Conservation (phyloP, 2,113 vertebrate species). For the Misgurnus anguillicaudatus region DNA sequence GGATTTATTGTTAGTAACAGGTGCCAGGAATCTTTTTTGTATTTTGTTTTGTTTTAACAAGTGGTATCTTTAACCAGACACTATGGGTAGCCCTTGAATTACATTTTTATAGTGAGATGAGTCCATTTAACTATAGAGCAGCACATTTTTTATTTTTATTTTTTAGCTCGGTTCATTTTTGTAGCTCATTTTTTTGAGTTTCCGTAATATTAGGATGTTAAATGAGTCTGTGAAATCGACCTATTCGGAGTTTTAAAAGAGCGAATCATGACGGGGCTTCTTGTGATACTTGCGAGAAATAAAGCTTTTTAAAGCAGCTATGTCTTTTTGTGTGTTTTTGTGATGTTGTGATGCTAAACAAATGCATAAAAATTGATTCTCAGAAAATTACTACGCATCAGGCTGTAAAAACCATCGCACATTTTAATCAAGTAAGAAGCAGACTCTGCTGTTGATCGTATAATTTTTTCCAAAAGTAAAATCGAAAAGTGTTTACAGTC, state of each 20-base stretch:
- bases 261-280: constrained; percentile 41
- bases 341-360: not conserved
- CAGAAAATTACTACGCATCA: too few relatives aligned
- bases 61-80: constrained; percentile 68
- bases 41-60: constrained; percentile 62
- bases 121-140: constrained; percentile 50
- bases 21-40: constrained; percentile 58
- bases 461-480: too few relatives aligned
- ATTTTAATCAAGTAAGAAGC: too few relatives aligned
- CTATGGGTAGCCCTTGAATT: constrained; percentile 68
- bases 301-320: constrained; percentile 47
- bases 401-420: too few relatives aligned
- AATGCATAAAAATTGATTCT: too few relatives aligned
- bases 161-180: constrained; percentile 41
- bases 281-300: constrained; percentile 52
- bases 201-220: constrained; percentile 46
- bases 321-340: not conserved
- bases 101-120: constrained; percentile 45
- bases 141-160: constrained; percentile 29
- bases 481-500: too few relatives aligned
- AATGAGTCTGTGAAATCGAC: constrained; percentile 42
- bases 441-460: too few relatives aligned
- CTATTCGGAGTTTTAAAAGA: constrained; percentile 48
- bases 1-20: constrained; percentile 63
- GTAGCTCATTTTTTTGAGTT: constrained; percentile 56